Percentiles rank a stretch among this genome's conserved stretches.
Evolutionary conservation across 1,140 invertebrate species (phyloP).

Genomic region (Drosophila orena): DNA sequence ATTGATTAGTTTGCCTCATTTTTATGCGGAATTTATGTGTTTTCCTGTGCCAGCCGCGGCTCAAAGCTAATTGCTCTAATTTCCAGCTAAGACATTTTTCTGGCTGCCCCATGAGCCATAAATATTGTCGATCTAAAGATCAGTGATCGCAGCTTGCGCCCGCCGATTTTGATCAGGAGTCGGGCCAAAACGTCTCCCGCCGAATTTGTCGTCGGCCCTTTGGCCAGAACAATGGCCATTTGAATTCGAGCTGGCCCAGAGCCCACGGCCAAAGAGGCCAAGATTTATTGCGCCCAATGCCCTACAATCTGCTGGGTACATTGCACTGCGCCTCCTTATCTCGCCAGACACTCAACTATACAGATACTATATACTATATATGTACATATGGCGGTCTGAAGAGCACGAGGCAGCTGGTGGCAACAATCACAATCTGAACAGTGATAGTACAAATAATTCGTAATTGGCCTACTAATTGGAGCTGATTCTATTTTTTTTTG

Average conservation of each 20-base stretch:
- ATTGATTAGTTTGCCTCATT: conserved; percentile 39
- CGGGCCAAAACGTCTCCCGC: conserved; percentile 14
- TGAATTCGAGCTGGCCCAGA: conserved; percentile 67
- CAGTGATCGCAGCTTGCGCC: conserved; percentile 65
- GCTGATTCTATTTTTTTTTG: background rate
- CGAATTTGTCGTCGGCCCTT: conserved; percentile 75
- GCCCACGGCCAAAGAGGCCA: conserved; percentile 15
- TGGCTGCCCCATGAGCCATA: conserved; percentile 42
- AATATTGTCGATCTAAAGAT: conserved; percentile 59
- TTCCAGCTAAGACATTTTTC: conserved; percentile 63
- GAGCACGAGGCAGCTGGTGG: conserved; percentile 17
- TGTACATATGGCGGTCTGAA: background rate
- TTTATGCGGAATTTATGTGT: conserved; percentile 42
- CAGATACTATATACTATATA: background rate
- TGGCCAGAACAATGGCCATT: conserved; percentile 70
- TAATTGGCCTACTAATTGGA: conserved; percentile 43
- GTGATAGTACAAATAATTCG: conserved; percentile 27
- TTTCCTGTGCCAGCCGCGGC: conserved; percentile 46
- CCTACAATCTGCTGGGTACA: conserved; percentile 39
- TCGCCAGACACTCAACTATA: conserved; percentile 5
- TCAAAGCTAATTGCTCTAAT: conserved; percentile 76
- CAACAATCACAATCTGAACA: conserved; percentile 10
- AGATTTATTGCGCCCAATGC: conserved; percentile 70
- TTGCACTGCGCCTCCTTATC: conserved; percentile 29
- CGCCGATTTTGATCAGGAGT: conserved; percentile 68